These are phyloP conservation scores for Remorina albescens DNA, from an alignment of 2,797 vertebrate species.

Conservation along the genomic window DNA sequence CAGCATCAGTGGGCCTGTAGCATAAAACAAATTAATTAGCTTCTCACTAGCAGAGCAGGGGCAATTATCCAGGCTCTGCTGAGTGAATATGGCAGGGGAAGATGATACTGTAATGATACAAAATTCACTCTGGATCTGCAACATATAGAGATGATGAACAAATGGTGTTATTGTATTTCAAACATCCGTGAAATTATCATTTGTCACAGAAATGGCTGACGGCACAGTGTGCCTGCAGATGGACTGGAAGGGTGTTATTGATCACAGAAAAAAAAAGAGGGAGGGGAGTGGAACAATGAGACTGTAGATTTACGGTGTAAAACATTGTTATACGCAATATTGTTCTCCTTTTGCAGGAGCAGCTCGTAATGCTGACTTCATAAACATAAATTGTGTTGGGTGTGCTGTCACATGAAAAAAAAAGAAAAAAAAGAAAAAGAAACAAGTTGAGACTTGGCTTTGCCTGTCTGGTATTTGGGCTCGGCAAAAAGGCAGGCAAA, in stretches of 20 bases:
- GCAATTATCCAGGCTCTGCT: slow-evolving; percentile 50
- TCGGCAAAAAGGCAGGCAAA: slow-evolving; percentile 28
- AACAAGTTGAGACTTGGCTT: slow-evolving; percentile 65
- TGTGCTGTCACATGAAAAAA: slow-evolving; percentile 7
- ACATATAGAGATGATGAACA: slow-evolving; percentile 32
- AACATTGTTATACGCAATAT: not conserved
- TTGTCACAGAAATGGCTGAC: slow-evolving; percentile 40
- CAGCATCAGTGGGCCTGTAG: slow-evolving; percentile 17
- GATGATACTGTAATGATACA: slow-evolving; percentile 34
- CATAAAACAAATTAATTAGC: slow-evolving; percentile 66
- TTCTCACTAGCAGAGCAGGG: slow-evolving; percentile 37
- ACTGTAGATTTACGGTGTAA: too few relatives aligned
- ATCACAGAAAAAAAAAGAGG: slow-evolving; percentile 12
- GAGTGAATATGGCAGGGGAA: slow-evolving; percentile 20
- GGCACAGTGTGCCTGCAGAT: slow-evolving; percentile 13
- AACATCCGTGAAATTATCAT: slow-evolving; percentile 37
- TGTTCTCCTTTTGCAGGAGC: not conserved
- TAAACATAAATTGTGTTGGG: not conserved
- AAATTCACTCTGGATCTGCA: slow-evolving; percentile 18
- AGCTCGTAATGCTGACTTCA: slow-evolving; percentile 4
- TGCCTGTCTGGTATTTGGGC: slow-evolving; percentile 73
- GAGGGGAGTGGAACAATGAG: not conserved
- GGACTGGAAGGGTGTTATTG: slow-evolving; percentile 1
- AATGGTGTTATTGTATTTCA: slow-evolving; percentile 46
- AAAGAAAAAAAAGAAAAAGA: not conserved